Evolutionary conservation across 2,888 invertebrate species (phyloP).

Genomic region (Onthophagus sagittarius): DNA sequence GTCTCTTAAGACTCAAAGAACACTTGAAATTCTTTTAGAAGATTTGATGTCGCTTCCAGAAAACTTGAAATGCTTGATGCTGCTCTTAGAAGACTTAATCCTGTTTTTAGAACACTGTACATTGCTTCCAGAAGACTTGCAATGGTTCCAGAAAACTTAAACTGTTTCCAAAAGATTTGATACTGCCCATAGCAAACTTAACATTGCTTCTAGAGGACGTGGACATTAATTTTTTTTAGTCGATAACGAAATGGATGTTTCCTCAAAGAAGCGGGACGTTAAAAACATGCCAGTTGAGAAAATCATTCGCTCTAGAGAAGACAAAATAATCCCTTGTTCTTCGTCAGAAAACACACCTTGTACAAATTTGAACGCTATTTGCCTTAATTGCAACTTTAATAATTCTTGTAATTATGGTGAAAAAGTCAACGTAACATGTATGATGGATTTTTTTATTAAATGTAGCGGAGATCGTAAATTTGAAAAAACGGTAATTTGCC

Average conservation of each 20-base stretch:
- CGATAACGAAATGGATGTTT: constrained; percentile 54
- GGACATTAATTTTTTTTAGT: constrained; percentile 44
- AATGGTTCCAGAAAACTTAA: no score
- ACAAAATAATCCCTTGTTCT: constrained; percentile 17
- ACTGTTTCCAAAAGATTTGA: no score
- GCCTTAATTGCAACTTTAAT: constrained; percentile 71
- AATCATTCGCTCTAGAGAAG: constrained; percentile 14
- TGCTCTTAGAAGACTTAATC: no score
- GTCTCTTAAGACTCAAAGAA: no score
- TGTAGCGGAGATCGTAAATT: constrained; percentile 57
- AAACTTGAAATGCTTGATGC: no score
- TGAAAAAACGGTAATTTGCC: constrained; percentile 70
- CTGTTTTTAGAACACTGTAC: no score
- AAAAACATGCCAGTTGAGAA: constrained; percentile 48
- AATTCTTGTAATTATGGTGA: constrained; percentile 74
- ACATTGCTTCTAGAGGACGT: no score
- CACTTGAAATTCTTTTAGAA: no score
- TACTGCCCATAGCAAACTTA: no score
- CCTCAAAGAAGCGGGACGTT: constrained; percentile 53
- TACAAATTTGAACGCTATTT: constrained; percentile 63
- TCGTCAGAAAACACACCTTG: constrained; percentile 51
- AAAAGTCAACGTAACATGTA: constrained; percentile 53
- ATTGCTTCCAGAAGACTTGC: no score
- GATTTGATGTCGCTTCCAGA: no score
- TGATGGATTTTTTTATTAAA: constrained; percentile 21